Percentiles rank a stretch among this genome's conserved stretches.
Conservation (phyloP, 2,113 vertebrate species). For the Orycteropus afer region DNA sequence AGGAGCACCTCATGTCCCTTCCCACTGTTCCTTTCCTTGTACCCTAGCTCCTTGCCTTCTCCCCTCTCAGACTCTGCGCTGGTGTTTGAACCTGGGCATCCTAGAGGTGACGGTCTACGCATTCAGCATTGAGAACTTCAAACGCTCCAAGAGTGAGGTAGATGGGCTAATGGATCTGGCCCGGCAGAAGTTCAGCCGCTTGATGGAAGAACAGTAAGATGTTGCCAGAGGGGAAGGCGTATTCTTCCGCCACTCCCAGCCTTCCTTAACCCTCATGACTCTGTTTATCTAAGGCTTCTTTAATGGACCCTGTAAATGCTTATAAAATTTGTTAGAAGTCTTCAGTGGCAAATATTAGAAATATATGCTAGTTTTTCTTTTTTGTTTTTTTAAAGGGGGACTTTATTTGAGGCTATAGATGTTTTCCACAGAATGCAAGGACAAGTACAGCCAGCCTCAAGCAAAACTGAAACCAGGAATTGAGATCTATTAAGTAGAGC, state of each 20-base stretch:
- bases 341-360: not conserved
- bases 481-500: not conserved
- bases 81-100: conserved; percentile 97
- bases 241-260: not conserved
- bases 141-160: conserved; percentile 96
- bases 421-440: conserved; percentile 28
- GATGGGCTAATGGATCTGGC: conserved; percentile 97
- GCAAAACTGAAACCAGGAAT: conserved; percentile 22
- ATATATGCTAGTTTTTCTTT: not conserved
- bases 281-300: not conserved
- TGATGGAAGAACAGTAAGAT: conserved; percentile 95
- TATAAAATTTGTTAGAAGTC: conserved; percentile 23
- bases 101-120: conserved; percentile 97
- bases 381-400: not conserved
- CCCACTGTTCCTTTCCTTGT: not conserved
- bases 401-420: conserved; percentile 14
- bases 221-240: not conserved
- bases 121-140: conserved; percentile 99
- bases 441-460: not conserved
- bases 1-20: not conserved
- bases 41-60: conserved; percentile 28
- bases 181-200: conserved; percentile 93
- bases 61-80: conserved; percentile 91
- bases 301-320: not conserved
- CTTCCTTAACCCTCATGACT: not conserved